Evolutionary conservation across 2,797 vertebrate genomes (phyloP).

Genomic region (Loris lydekkerianus): DNA sequence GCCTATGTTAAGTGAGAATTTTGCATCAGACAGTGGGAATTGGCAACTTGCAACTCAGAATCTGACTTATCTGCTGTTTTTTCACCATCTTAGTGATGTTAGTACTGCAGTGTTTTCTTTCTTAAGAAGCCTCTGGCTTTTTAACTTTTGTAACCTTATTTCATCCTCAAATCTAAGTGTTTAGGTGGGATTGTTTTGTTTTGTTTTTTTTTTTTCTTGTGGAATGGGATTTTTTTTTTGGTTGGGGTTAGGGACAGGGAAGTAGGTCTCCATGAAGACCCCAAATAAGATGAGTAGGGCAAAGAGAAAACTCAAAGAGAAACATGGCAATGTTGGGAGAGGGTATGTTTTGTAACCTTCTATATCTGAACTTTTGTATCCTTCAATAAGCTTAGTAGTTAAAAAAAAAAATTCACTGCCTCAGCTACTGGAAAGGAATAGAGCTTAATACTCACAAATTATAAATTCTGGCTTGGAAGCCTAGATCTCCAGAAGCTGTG

Average conservation of each 20-base stretch:
- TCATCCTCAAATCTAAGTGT: not conserved
- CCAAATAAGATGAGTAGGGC: not conserved
- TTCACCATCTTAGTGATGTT: not conserved
- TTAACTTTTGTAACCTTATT: not conserved
- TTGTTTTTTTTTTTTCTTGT: too few relatives aligned
- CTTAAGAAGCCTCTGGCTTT: not conserved
- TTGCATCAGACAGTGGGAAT: not conserved
- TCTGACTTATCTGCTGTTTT: not conserved
- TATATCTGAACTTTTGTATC: not conserved
- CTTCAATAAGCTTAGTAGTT: not conserved
- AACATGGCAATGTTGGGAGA: not conserved
- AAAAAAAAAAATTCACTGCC: not conserved
- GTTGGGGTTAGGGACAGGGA: not conserved
- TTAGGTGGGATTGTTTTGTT: too few relatives aligned
- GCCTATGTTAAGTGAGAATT: conserved; percentile 2
- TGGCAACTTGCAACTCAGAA: not conserved
- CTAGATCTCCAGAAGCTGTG: not conserved
- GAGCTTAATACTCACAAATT: not conserved
- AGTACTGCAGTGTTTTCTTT: not conserved
- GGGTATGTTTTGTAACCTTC: not conserved
- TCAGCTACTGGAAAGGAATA: not conserved
- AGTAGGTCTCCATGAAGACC: not conserved
- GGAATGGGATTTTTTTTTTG: too few relatives aligned
- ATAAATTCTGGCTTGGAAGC: not conserved
- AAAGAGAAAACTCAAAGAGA: not conserved